A percentile compares a stretch with the other conserved stretches of the same genome.
These are phyloP conservation scores for Turdus rufiventris DNA, from an alignment of 2,113 vertebrate species.

Conservation along the genomic window DNA sequence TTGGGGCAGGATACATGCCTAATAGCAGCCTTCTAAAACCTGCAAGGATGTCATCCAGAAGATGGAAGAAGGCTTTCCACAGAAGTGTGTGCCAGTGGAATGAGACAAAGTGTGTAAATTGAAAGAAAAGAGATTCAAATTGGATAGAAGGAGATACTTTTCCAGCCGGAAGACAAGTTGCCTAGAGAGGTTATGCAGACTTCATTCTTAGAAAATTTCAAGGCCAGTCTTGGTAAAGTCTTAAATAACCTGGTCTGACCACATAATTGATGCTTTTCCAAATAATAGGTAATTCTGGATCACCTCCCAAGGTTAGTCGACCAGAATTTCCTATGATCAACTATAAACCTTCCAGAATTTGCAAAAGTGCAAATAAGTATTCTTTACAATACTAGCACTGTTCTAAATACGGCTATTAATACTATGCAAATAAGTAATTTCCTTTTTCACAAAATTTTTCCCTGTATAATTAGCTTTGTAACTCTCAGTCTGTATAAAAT, in stretches of 20 bases:
- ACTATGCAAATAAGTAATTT: neutral
- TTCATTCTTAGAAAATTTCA: neutral
- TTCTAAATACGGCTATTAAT: neutral
- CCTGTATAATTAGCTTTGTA: neutral
- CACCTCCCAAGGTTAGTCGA: neutral
- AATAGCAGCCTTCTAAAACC: neutral
- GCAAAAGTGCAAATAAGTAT: neutral
- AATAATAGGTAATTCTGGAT: neutral
- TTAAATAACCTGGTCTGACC: neutral
- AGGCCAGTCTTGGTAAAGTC: neutral
- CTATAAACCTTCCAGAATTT: neutral
- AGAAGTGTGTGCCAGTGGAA: neutral
- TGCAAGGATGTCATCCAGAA: neutral
- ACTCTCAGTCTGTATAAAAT: neutral
- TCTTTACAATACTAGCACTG: neutral
- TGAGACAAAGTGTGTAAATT: fast-evolving
- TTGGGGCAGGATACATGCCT: neutral
- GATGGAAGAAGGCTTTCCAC: neutral
- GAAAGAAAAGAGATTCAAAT: neutral
- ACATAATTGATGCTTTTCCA: neutral
- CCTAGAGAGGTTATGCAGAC: neutral
- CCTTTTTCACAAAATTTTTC: neutral
- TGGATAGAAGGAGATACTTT: neutral
- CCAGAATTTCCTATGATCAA: neutral
- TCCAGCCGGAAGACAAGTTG: neutral